Conservation (phyloP, 2,888 invertebrate genomes). For the Chromoteleia sp. region DNA sequence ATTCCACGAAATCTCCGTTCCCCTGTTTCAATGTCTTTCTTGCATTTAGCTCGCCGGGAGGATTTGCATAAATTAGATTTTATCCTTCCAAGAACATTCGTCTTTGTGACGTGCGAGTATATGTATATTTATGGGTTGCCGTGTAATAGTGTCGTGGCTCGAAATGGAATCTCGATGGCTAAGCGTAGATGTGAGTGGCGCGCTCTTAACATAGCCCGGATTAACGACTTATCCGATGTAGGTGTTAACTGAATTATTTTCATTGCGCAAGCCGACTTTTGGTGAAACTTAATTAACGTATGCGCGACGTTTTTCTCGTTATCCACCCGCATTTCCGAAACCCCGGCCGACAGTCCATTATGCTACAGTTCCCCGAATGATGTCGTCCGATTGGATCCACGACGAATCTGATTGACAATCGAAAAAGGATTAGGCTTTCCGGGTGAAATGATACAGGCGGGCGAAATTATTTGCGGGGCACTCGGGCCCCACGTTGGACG, state of each 20-base stretch:
- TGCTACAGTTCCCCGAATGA: conserved; percentile 15
- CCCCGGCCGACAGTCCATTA: not conserved
- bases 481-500: conserved; percentile 63
- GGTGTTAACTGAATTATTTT: conserved; percentile 58
- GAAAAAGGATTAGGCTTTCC: conserved; percentile 80
- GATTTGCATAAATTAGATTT: conserved; percentile 85
- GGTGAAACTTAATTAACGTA: conserved; percentile 25
- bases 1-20: conserved; percentile 77
- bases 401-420: conserved; percentile 80
- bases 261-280: conserved; percentile 15
- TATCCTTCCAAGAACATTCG: conserved; percentile 84
- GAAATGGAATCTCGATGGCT: conserved; percentile 73
- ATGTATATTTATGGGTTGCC: conserved; percentile 78
- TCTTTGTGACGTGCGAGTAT: conserved; percentile 78
- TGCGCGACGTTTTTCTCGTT: not conserved
- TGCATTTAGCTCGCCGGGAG: conserved; percentile 72
- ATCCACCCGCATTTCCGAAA: conserved; percentile 21
- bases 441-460: conserved; percentile 71
- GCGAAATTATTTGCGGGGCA: conserved; percentile 71
- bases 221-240: conserved; percentile 55
- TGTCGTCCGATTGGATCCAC: conserved; percentile 69
- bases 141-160: conserved; percentile 74
- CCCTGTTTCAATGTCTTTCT: conserved; percentile 72
- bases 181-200: conserved; percentile 26
- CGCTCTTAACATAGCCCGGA: conserved; percentile 37